These are phyloP conservation scores for Enteromius paludinosus DNA, from an alignment of 2,797 vertebrate genomes.

Conservation along the genomic window DNA sequence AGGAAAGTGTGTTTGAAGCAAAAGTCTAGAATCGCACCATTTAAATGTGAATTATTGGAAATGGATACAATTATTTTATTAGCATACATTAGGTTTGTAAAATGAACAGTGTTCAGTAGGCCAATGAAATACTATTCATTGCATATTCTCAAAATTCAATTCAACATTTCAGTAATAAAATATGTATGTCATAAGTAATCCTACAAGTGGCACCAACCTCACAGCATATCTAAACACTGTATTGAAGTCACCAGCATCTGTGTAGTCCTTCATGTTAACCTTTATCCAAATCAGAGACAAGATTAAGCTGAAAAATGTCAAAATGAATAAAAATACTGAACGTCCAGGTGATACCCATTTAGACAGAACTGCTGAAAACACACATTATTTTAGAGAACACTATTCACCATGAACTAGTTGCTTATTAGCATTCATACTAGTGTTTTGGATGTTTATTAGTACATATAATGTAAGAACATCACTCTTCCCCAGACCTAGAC, in stretches of 20 bases:
- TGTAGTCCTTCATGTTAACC: background rate
- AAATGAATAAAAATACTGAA: background rate
- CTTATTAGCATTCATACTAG: background rate
- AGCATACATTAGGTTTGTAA: background rate
- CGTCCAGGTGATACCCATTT: too few species aligned
- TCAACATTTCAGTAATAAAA: background rate
- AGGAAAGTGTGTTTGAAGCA: background rate
- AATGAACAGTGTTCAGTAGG: background rate
- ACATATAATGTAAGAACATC: background rate
- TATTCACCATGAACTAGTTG: background rate
- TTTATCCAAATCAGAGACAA: background rate
- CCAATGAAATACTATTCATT: background rate
- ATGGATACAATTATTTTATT: background rate
- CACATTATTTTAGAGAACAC: background rate
- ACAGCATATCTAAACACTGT: too few species aligned
- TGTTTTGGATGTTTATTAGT: background rate
- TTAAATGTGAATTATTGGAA: conserved; percentile 12
- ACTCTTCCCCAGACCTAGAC: background rate
- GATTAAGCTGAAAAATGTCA: background rate
- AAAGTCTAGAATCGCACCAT: background rate
- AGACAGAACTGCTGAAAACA: background rate
- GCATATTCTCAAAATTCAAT: background rate
- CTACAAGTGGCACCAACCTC: background rate
- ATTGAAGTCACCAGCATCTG: background rate
- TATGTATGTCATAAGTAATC: conserved; percentile 1